These are phyloP conservation scores for Pipistrellus kuhlii DNA, from an alignment of 2,797 vertebrate species.

Conservation along the genomic window DNA sequence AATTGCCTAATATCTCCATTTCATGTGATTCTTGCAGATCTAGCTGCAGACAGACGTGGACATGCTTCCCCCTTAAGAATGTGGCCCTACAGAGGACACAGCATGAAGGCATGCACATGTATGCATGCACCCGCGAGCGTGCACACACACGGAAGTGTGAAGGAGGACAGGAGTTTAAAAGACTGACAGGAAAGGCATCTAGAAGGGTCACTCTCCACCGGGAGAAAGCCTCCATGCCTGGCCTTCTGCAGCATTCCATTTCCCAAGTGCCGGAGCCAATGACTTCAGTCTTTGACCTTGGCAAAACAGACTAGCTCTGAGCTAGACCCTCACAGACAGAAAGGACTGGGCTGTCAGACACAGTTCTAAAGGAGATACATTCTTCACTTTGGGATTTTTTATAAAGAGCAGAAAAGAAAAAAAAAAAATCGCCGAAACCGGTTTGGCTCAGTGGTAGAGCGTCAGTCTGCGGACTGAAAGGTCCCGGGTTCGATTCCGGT, in stretches of 20 bases:
- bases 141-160: rapidly evolving
- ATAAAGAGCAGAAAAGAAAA: conserved; percentile 53
- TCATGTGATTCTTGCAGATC: background rate
- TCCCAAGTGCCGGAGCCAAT: background rate
- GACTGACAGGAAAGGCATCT: background rate
- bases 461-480: no score
- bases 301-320: background rate
- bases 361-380: conserved; percentile 12
- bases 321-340: background rate
- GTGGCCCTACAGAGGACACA: background rate
- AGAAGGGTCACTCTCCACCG: background rate
- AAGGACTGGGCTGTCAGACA: background rate
- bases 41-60: background rate
- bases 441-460: no score
- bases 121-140: rapidly evolving
- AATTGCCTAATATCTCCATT: conserved; percentile 32
- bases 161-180: background rate
- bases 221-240: background rate
- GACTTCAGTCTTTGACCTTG: conserved; percentile 20
- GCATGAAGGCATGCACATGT: rapidly evolving
- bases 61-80: background rate
- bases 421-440: background rate
- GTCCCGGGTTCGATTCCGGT: no score
- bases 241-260: background rate
- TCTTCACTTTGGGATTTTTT: conserved; percentile 63